Evolutionary conservation across 2,113 vertebrate species (phyloP).

Genomic region (Elaphurus davidianus): DNA sequence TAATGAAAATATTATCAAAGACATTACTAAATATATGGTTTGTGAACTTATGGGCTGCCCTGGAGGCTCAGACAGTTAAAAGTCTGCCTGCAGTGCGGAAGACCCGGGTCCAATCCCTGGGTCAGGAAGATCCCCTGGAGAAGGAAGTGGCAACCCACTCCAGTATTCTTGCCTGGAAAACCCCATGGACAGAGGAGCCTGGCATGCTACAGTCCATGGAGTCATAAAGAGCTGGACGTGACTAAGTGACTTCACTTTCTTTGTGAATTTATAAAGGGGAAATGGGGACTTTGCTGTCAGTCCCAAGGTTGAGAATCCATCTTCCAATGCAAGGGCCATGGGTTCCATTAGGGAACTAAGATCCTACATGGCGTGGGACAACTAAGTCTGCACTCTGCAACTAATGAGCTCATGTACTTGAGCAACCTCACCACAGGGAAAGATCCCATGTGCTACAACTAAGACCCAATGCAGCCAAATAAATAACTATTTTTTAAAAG

Average conservation of each 20-base stretch:
- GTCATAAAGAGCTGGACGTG: rapidly evolving
- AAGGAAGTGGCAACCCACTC: background rate
- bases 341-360: background rate
- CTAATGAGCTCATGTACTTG: background rate
- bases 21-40: background rate
- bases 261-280: background rate
- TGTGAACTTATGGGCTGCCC: background rate
- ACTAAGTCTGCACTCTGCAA: background rate
- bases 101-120: background rate
- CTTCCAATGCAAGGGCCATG: background rate
- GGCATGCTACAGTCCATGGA: background rate
- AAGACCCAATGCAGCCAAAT: background rate
- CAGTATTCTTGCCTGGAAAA: background rate
- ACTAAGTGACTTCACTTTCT: background rate
- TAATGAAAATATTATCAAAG: background rate
- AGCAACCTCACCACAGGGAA: background rate
- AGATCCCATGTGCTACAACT: background rate
- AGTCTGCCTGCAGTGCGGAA: background rate
- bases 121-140: background rate
- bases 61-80: background rate
- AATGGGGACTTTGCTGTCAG: background rate
- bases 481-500: background rate
- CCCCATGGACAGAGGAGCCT: background rate
- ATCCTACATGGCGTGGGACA: background rate
- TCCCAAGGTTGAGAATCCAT: background rate